Evolutionary conservation across 2,888 invertebrate genomes (phyloP).

Genomic region (Crossocerus cetratus): DNA sequence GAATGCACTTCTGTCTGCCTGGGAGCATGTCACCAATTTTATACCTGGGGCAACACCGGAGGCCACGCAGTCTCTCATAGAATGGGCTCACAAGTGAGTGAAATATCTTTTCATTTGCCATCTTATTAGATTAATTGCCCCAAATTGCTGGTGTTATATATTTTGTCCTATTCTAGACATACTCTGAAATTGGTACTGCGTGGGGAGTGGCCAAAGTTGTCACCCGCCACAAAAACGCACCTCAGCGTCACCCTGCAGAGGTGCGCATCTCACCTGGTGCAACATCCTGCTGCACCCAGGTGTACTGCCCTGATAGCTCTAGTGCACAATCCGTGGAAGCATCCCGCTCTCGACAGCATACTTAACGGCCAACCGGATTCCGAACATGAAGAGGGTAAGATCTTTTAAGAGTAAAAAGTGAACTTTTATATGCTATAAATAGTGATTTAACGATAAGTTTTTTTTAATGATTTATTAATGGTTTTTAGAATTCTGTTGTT

Average conservation of each 20-base stretch:
- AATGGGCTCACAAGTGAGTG: conserved; percentile 76
- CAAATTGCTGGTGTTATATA: no score
- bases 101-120: not conserved
- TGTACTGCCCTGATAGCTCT: conserved; percentile 80
- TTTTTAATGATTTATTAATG: conserved; percentile 67
- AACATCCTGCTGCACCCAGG: conserved; percentile 79
- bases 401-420: not conserved
- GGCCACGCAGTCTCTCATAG: conserved; percentile 75
- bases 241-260: conserved; percentile 76
- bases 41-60: conserved; percentile 74
- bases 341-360: conserved; percentile 76
- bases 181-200: conserved; percentile 78
- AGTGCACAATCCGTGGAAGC: conserved; percentile 79
- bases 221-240: conserved; percentile 76
- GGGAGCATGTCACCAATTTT: conserved; percentile 77
- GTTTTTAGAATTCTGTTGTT: conserved; percentile 79
- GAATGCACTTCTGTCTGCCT: conserved; percentile 77
- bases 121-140: no score
- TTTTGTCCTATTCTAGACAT: conserved; percentile 61
- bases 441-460: conserved; percentile 1
- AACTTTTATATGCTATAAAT: no score
- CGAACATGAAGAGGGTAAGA: conserved; percentile 76
- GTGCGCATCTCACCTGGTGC: conserved; percentile 76
- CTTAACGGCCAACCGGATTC: conserved; percentile 74
- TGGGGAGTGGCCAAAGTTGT: conserved; percentile 80